Evolutionary conservation across 2,888 invertebrate species (phyloP), one percentile per base, ranked within the genome.

Genomic region (Physocephala rufipes): DNA sequence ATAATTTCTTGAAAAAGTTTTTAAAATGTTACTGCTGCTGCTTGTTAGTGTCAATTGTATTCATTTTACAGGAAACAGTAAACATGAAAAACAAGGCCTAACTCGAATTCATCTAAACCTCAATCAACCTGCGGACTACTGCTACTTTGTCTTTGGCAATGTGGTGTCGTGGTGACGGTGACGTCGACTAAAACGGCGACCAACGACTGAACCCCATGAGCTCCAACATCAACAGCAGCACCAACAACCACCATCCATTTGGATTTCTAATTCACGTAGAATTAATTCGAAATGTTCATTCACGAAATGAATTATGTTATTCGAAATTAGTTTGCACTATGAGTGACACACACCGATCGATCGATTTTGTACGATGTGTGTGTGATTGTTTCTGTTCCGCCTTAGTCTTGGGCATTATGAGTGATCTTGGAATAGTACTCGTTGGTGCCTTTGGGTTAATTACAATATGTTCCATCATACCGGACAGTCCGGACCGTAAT

Each of bases 381-480:
- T n/a, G n/a, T n/a, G n/a, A n/a, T n/a, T n/a, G n/a, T n/a, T n/a
- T n/a, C n/a, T n/a, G n/a, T n/a, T n/a, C n/a, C n/a, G n/a, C n/a
- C n/a, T n/a, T n/a, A n/a, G n/a, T n/a, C n/a, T n/a, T n/a, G n/a
- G n/a, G n/a, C n/a, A n/a, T n/a, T n/a, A n/a, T 7, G 21, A 21
- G 55, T 30, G 13, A 36, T n/a, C 1, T 19, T 74, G 65, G 68
- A 69, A 71, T 70, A 82, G 79, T 81, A 84, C 82, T n/a, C 81
- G 80, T 78, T 79, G 82, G 82, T 83, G 82, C 79, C 82, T 83
- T 82, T 81, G 82, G 82, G 82, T 83, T 82, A 83, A 82, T 82
- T 82, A 82, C 82, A 83, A 82, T 82, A 68, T 62, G 68, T 68
- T 68, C 68, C 68, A 62, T 68, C n/a, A n/a, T 68, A 62, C 62